Percentiles rank a stretch among this genome's conserved stretches.
phyloP scores from a whole-genome alignment of 1,140 invertebrate genomes.

The Penaeus chinensis region DNA sequence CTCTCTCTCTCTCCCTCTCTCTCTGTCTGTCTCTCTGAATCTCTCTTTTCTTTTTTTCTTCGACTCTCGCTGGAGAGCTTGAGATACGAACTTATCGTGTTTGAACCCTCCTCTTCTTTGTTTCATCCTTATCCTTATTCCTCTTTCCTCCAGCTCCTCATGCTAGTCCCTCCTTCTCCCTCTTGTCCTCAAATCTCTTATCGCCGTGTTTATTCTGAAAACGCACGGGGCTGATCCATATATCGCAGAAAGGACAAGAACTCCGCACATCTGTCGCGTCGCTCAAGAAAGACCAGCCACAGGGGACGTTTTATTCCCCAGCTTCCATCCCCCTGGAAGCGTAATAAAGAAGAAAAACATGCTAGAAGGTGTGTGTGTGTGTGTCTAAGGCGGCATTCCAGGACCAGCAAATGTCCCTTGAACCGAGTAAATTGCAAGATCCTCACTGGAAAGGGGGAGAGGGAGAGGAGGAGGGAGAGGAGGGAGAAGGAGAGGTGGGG shows the following conservation, averaged over 20 bases:
- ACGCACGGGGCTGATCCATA: no score
- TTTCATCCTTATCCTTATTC: background rate
- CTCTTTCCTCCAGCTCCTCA: background rate
- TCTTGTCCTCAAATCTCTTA: no score
- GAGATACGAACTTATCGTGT: background rate
- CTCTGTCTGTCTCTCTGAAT: background rate
- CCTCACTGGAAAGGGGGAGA: background rate
- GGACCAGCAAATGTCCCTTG: conserved; percentile 17
- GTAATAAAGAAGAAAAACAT: background rate
- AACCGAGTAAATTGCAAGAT: conserved; percentile 16
- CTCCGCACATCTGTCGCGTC: no score
- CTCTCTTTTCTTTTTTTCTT: background rate
- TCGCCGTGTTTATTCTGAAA: no score
- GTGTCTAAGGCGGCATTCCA: conserved; percentile 7
- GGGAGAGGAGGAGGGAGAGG: background rate
- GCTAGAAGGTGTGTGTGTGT: conserved; percentile 18
- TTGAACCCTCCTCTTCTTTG: background rate
- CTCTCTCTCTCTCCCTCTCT: conserved; percentile 16
- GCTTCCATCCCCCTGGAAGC: no score
- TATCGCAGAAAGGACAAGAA: no score
- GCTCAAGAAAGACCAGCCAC: no score
- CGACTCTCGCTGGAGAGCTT: background rate
- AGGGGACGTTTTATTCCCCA: no score
- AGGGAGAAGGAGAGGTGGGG: background rate
- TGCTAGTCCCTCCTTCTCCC: no score